Percentiles rank a stretch among this genome's conserved stretches.
Conservation (phyloP, 2,888 invertebrate genomes). For the Cancer borealis region DNA sequence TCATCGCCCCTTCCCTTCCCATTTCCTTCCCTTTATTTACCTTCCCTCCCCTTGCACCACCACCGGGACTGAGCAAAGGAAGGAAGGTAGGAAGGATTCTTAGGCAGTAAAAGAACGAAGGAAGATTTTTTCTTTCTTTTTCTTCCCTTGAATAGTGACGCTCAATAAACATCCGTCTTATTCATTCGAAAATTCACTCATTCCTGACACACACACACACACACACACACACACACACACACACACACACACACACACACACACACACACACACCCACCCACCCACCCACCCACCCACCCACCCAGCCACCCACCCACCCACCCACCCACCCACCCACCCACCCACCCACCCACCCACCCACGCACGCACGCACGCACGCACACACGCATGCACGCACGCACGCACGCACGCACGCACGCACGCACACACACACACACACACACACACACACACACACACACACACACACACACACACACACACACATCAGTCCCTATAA, state of each 20-base stretch:
- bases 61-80: background rate
- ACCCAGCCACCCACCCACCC: background rate
- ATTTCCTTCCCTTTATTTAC: too few species aligned
- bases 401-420: background rate
- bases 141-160: background rate
- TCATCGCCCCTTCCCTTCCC: background rate
- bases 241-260: background rate
- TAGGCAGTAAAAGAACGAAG: background rate
- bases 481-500: background rate
- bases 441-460: conserved; percentile 32
- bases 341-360: background rate
- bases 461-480: background rate
- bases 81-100: background rate
- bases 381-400: background rate
- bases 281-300: background rate
- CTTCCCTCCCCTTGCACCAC: background rate
- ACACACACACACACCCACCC: conserved; percentile 4
- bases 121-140: background rate
- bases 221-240: conserved; percentile 25
- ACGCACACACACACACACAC: conserved; percentile 1
- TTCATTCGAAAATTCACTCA: background rate
- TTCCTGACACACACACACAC: conserved; percentile 11
- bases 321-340: background rate
- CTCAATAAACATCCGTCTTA: conserved; percentile 23
- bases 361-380: background rate